A percentile compares a stretch with the other conserved stretches of the same genome.
Conservation (phyloP, 2,888 invertebrate genomes). For the Megalurothrips usitatus region DNA sequence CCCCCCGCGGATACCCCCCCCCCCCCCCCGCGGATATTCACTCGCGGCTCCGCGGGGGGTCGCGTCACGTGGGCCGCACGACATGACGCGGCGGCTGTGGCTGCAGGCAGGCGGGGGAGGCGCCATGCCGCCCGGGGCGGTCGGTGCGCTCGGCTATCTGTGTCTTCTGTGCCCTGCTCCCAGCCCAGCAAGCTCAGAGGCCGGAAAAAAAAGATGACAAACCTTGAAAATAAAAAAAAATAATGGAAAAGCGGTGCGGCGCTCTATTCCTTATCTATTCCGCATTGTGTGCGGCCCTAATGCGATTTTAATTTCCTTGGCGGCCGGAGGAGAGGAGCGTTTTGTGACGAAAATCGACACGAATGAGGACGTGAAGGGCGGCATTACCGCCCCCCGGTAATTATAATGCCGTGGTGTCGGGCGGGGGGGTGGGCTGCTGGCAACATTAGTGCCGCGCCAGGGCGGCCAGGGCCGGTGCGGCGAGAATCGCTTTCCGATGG, state of each 20-base stretch:
- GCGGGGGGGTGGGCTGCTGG: no score
- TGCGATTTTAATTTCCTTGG: slow-evolving; percentile 20
- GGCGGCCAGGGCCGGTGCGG: neutral
- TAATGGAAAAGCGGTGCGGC: neutral
- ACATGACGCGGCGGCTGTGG: no score
- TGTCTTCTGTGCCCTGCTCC: no score
- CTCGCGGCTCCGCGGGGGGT: no score
- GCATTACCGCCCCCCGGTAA: neutral
- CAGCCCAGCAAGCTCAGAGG: no score
- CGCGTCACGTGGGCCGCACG: no score
- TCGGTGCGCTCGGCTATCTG: no score
- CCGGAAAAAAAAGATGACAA: neutral
- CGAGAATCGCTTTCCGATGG: neutral
- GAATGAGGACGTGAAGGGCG: neutral
- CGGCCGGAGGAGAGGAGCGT: neutral
- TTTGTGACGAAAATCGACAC: slow-evolving; percentile 7
- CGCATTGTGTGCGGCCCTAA: neutral
- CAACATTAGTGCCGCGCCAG: neutral
- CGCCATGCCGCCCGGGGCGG: no score
- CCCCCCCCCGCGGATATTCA: no score
- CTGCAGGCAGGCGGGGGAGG: no score
- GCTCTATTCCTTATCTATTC: neutral
- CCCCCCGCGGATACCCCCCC: no score
- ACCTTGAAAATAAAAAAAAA: neutral
- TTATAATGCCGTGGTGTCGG: no score